Base-by-base conservation (phyloP, 1,140 invertebrate species). In the Pogonomyrmex barbatus region DNA sequence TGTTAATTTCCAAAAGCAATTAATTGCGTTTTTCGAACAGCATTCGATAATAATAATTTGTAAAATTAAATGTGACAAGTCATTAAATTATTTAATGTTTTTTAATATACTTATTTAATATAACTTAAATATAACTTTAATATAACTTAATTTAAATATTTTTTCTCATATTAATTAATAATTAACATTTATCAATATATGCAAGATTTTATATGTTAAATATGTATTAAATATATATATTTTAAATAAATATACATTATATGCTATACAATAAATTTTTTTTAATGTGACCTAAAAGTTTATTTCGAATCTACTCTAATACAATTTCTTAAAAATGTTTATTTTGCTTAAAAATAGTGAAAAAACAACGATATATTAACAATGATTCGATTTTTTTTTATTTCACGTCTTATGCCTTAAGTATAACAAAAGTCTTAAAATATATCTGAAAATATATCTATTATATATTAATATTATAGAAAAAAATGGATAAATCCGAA, bases 1-100 rank as follows among this genome's bases (percentile, higher is more conserved):
- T 76, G 87, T 85, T 54, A 86, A 87, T 58, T 58, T 2, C 60
- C 85, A 39, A 83, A 81, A 75, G 52, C 70, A 84, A 76, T 87
- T 71, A 77, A 60, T 87, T 47, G 36, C 39, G 45, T 68, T 75
- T 75, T 87, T 60, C 56, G 70, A 83, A 83, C 77, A 33, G 62
- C 58, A 83, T 78, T 71, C 17, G 85, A 14, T 4, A 14, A 3
- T 33, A 24, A 24, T 24, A 24, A 24, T 42, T 17, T 45, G 8
- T 10, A 30, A 71, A 84, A 88, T 88, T 88, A 88, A 88, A 88
- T 67, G 78, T 36, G 24, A 24, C 24, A 24, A 24, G 24, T 24
- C 24, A 24, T 24, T 24, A 24, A 24, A 24, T 24, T 24, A 24
- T 24, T 24, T 24, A 24, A 24, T 24, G 24, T 24, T 24, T 24